Evolutionary conservation across 1,140 invertebrate species (phyloP).

Genomic region (Triops cancriformis): DNA sequence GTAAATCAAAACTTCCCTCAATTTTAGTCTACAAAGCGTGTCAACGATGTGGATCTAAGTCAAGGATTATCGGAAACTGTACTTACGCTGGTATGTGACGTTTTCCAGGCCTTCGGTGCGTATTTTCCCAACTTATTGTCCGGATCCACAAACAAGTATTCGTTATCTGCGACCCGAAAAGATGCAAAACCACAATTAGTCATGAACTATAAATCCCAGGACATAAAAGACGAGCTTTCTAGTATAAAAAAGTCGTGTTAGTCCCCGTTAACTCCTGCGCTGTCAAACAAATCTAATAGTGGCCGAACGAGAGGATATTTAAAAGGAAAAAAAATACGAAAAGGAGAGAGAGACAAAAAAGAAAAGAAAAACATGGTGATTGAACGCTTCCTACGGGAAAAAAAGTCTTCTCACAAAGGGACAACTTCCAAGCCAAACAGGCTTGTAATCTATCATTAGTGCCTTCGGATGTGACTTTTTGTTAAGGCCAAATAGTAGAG

Average conservation of each 20-base stretch:
- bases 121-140: slow-evolving; percentile 92
- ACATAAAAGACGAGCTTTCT: slow-evolving; percentile 30
- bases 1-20: neutral
- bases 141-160: slow-evolving; percentile 86
- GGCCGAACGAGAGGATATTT: neutral
- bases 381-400: slow-evolving; percentile 4
- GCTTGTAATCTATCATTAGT: slow-evolving; percentile 1
- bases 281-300: neutral
- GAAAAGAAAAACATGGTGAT: neutral
- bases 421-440: neutral
- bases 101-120: slow-evolving; percentile 89
- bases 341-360: no score
- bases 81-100: slow-evolving; percentile 80
- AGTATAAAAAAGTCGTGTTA: slow-evolving; percentile 15
- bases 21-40: neutral
- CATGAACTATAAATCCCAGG: slow-evolving; percentile 32
- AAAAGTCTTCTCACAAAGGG: neutral
- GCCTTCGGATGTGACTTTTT: neutral
- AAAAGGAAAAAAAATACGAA: slow-evolving; percentile 18
- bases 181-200: slow-evolving; percentile 26
- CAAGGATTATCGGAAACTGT: slow-evolving; percentile 32
- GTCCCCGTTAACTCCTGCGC: neutral
- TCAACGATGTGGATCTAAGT: slow-evolving; percentile 10
- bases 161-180: slow-evolving; percentile 66
- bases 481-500: neutral